These are phyloP conservation scores for Desmodus rotundus DNA, from an alignment of 2,113 vertebrate genomes.

Conservation along the genomic window DNA sequence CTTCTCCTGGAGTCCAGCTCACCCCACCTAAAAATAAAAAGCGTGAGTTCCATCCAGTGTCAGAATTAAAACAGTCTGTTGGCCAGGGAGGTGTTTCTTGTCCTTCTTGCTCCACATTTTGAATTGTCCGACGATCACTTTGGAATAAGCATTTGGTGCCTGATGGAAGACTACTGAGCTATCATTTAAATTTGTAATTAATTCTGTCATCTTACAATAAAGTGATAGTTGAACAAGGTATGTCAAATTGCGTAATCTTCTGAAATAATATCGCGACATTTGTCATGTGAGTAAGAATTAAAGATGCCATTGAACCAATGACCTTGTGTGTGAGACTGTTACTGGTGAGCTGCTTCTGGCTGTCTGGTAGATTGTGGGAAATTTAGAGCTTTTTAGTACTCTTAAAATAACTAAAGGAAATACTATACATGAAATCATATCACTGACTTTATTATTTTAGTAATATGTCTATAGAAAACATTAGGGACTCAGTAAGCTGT, in stretches of 20 bases:
- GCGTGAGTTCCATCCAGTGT: background rate
- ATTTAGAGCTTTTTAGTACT: background rate
- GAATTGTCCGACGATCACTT: conserved; percentile 9
- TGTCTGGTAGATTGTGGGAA: background rate
- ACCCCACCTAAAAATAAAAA: conserved; percentile 5
- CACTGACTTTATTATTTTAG: conserved; percentile 2
- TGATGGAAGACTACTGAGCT: background rate
- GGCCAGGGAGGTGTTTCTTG: conserved; percentile 18
- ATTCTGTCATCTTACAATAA: conserved; percentile 37
- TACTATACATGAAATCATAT: background rate
- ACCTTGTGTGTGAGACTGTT: background rate
- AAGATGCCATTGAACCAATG: background rate
- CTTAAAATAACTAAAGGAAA: conserved; percentile 30
- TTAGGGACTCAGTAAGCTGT: background rate
- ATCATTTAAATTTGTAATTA: conserved; percentile 39
- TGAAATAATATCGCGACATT: background rate
- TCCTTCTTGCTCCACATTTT: conserved; percentile 24
- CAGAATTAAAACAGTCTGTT: background rate
- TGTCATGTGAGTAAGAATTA: background rate
- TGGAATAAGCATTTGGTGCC: conserved; percentile 24
- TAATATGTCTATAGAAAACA: background rate
- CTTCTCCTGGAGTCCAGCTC: background rate
- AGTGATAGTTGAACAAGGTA: conserved; percentile 20
- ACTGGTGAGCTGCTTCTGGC: background rate
- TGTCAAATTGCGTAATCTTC: background rate